Base-by-base conservation (phyloP, 2,888 invertebrate genomes). In the Craniophora ligustri region DNA sequence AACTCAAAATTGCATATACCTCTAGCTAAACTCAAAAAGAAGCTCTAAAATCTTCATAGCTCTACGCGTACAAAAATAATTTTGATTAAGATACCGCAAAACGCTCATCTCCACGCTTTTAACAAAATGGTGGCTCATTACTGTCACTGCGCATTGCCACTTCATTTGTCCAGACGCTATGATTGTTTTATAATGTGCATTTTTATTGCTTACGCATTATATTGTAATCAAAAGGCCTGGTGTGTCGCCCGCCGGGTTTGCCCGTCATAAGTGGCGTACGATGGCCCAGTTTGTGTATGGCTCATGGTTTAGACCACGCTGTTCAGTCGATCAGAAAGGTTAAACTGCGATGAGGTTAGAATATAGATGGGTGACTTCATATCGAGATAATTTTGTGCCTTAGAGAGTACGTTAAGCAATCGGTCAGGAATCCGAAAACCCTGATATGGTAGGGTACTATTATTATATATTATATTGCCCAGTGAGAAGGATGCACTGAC, bases 171-270 rank as follows among this genome's bases (percentile, higher is more conserved):
- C 68, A 21, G 44, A 32, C 44, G 54, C 62, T 64, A 55, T 76
- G 79, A 81, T 82, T 79, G 75, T 75, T 76, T 80, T 81, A 68
- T 81, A 82, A 82, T 82, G 75, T 51, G 23, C 56, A 72, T 70
- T 72, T 72, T 79, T 78, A 71, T 75, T 42, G 47, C 64, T 39
- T 45, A 39, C 42, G 36, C 55, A 67, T 62, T 63, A 63, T 61
- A 61, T 60, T 60, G 48, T 62, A 60, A 59, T 59, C 49, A 64
- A 38, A 49, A 42, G 30, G 39, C 15, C 32, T 38, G 11, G 21
- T 32, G 16, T 39, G 11, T 51, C 10, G 64, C 35, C 58, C 68
- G 49, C 41, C 40, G 46, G 51, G 46, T 44, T 40, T 26, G 53
- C 47, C 38, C 19, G 49, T 36, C 31, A 47, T 16, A 48, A 48